Evolutionary conservation across 2,797 vertebrate genomes (phyloP), one percentile per base, ranked within the genome.

Genomic region (Ctenosaura bakeri): DNA sequence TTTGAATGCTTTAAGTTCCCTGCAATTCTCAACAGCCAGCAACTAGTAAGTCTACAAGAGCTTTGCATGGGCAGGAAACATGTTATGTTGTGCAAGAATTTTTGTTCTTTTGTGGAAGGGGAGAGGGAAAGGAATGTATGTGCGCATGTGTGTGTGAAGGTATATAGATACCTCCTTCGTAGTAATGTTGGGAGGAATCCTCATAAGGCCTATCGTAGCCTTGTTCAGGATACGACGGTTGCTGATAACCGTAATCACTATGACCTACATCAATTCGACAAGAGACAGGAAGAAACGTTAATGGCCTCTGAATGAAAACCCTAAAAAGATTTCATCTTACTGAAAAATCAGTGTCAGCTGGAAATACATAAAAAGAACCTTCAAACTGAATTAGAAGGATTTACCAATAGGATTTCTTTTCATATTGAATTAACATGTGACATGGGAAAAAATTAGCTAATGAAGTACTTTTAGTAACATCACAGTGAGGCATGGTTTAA

Each of bases 131-230:
- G 94, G 93, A 89, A 96, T 97, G 95, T 97, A 91, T 97, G 95
- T 97, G 95, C 95, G 94, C 94, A 95, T 96, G 94, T 97, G 96
- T 97, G 96, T 96, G 96, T 97, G 98, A 98, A 98, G 97, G 97
- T 97, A 98, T 97, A 97, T 97, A 97, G 97, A 98, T 98, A 98
- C 97, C 97, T 98, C 98, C 97, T 97, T 97, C 96, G 97, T 96
- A 98, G 97, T 97, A 98, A 97, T 98, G 97, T 97, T 97, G 97
- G 95, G 97, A 98, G 97, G 98, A 97, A 97, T 98, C 98, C 98
- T 98, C 98, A 96, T 97, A 98, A 98, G 98, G 97, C 97, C 97
- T 98, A 98, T 98, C 98, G 97, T 98, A 98, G 98, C 98, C 98
- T 98, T 98, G 98, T 97, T 98, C 98, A 98, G 97, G 97, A 98